Evolutionary conservation across 2,797 vertebrate species (phyloP).

Genomic region (Hoplostethus mediterraneus): DNA sequence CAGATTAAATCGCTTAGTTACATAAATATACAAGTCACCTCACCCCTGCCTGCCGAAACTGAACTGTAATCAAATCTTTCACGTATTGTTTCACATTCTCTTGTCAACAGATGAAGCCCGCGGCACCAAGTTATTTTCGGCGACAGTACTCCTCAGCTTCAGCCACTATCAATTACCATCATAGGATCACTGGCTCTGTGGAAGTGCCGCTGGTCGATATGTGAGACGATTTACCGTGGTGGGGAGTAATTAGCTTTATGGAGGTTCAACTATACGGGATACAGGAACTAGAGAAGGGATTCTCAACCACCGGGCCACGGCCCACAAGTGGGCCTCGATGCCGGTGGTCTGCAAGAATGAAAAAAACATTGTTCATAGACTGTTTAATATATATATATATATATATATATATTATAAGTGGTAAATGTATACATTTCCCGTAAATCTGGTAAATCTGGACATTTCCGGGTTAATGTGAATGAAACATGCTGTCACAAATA

Average conservation of each 20-base stretch:
- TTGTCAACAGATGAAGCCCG: constrained; percentile 1
- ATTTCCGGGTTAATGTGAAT: no score
- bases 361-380: no score
- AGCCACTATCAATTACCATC: constrained; percentile 18
- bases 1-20: no score
- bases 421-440: no score
- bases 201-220: background rate
- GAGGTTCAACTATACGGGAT: constrained; percentile 15
- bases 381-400: no score
- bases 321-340: no score
- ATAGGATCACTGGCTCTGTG: constrained; percentile 7
- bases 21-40: no score
- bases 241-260: constrained; percentile 19
- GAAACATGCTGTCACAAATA: no score
- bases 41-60: background rate
- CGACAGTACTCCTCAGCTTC: background rate
- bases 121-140: constrained; percentile 8
- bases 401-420: no score
- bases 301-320: no score
- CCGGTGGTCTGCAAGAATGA: no score
- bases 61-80: constrained; percentile 22
- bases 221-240: constrained; percentile 16
- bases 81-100: constrained; percentile 13
- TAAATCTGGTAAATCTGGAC: no score
- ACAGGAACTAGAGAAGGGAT: background rate